phyloP scores from a whole-genome alignment of 2,113 vertebrate species.

The Cynopterus brachyotis region DNA sequence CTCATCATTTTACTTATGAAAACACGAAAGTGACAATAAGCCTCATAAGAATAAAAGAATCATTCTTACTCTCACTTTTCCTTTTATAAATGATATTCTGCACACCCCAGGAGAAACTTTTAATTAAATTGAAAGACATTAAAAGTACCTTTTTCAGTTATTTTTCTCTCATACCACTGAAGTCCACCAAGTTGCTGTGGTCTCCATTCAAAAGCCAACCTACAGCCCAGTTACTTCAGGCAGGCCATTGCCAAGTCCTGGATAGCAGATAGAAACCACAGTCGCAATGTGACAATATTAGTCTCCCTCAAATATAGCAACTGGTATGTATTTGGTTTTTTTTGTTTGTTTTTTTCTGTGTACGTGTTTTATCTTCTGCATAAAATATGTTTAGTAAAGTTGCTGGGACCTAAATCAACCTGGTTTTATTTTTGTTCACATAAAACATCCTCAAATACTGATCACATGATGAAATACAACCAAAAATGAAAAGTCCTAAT shows the following conservation, averaged over 20 bases:
- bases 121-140: not conserved
- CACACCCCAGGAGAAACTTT: not conserved
- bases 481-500: conserved; percentile 29
- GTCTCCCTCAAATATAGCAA: not conserved
- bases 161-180: not conserved
- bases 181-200: not conserved
- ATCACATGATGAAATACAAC: conserved; percentile 3
- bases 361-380: not conserved
- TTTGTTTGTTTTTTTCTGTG: not conserved
- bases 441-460: not conserved
- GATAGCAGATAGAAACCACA: not conserved
- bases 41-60: not conserved
- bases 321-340: not conserved
- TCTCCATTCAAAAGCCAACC: not conserved
- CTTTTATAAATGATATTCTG: conserved; percentile 14
- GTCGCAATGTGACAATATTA: not conserved
- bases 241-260: not conserved
- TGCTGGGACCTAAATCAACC: not conserved
- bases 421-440: conserved; percentile 19
- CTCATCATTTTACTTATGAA: conserved; percentile 29
- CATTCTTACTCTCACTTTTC: not conserved
- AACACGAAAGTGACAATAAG: not conserved
- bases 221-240: not conserved
- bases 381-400: not conserved
- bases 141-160: not conserved